phyloP scores from a whole-genome alignment of 2,888 invertebrate genomes.

The Diogma glabrata region DNA sequence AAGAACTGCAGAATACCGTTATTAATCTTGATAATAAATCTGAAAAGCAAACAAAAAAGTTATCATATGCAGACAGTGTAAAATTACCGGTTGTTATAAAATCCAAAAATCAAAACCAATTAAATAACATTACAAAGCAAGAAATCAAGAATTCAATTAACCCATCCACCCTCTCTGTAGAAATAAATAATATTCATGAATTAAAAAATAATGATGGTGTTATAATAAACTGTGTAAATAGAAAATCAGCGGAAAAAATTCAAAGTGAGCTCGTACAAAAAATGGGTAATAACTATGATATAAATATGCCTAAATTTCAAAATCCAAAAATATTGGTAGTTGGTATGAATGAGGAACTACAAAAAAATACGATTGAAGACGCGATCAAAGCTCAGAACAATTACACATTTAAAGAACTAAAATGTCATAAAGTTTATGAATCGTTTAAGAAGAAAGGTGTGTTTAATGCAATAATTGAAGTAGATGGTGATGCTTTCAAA shows the following conservation, averaged over 20 bases:
- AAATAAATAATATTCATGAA: no score
- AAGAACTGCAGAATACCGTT: no score
- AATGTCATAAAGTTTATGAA: neutral
- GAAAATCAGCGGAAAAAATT: neutral
- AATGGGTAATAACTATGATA: neutral
- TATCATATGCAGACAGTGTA: neutral
- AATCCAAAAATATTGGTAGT: neutral
- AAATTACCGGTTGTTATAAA: neutral
- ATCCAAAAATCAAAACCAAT: neutral
- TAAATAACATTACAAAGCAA: neutral
- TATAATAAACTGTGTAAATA: no score
- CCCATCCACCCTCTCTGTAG: no score
- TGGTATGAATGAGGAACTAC: neutral
- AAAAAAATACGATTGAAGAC: neutral
- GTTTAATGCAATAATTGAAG: no score
- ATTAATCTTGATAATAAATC: no score
- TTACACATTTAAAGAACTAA: conserved; percentile 2
- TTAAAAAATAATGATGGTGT: no score
- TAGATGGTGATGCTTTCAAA: no score
- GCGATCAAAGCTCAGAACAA: neutral
- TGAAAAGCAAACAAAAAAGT: no score
- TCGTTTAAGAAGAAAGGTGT: neutral
- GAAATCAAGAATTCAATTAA: no score
- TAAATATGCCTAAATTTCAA: no score
- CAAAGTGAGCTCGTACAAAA: neutral